Percentiles rank a stretch among this genome's conserved stretches.
Evolutionary conservation across 2,113 vertebrate genomes (phyloP).

Genomic region (Anarhynchus alexandrinus): DNA sequence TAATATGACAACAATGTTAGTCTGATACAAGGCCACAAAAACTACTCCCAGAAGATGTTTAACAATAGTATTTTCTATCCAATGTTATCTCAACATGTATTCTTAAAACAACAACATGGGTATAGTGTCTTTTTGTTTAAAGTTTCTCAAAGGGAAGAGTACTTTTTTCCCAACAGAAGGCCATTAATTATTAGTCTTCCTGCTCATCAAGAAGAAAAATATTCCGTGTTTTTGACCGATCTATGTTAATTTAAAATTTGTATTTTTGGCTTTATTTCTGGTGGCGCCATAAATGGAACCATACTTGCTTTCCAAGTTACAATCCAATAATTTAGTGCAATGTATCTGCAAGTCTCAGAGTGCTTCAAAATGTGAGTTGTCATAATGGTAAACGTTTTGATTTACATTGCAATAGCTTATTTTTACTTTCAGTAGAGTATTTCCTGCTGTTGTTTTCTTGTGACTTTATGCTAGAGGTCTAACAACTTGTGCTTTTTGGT

Average conservation of each 20-base stretch:
- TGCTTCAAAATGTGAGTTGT: not conserved
- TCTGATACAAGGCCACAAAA: not conserved
- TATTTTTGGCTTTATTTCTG: not conserved
- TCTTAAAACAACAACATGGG: not conserved
- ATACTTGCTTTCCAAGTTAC: not conserved
- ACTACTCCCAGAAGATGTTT: not conserved
- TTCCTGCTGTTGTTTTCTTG: conserved; percentile 57
- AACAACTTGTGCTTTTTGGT: conserved; percentile 58
- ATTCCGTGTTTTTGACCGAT: not conserved
- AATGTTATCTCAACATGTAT: not conserved
- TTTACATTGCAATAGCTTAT: conserved; percentile 36
- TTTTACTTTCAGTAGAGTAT: conserved; percentile 38
- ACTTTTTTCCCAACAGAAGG: not conserved
- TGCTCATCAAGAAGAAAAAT: not conserved
- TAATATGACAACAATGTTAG: not conserved
- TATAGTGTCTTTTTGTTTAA: not conserved
- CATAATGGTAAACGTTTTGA: not conserved
- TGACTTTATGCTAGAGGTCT: conserved; percentile 53
- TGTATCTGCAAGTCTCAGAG: not conserved
- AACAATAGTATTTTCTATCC: not conserved
- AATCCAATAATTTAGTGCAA: not conserved
- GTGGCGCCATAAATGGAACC: not conserved
- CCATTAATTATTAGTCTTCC: not conserved
- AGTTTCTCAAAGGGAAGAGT: not conserved
- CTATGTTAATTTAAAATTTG: not conserved